Evolutionary conservation across 2,888 invertebrate species (phyloP).

Genomic region (Mesoligia furuncula): DNA sequence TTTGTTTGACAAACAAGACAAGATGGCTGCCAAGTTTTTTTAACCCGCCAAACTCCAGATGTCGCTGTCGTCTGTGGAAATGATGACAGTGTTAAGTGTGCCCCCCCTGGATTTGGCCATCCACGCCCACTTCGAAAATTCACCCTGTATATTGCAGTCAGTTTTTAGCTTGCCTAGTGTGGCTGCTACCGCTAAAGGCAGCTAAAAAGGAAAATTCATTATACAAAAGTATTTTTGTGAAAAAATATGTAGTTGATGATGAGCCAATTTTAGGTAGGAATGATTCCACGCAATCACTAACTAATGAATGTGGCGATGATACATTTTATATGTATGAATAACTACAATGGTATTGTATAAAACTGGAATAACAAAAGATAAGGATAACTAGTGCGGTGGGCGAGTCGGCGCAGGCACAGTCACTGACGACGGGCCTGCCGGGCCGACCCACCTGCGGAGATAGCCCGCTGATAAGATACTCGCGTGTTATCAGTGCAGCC

Average conservation of each 20-base stretch:
- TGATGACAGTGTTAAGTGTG: too few species aligned
- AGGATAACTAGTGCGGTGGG: not conserved
- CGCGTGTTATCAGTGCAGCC: slow-evolving; percentile 24
- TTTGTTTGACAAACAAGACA: too few species aligned
- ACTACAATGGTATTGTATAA: slow-evolving; percentile 1
- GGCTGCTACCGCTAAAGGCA: not conserved
- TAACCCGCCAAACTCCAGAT: too few species aligned
- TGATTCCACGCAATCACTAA: slow-evolving; percentile 6
- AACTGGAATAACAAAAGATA: slow-evolving; percentile 32
- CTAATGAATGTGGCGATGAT: slow-evolving; percentile 6
- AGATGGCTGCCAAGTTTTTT: too few species aligned
- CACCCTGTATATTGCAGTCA: too few species aligned
- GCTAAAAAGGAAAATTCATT: not conserved
- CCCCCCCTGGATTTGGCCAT: too few species aligned
- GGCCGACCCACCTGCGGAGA: slow-evolving; percentile 35
- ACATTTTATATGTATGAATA: slow-evolving; percentile 26
- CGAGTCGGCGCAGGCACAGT: slow-evolving; percentile 1
- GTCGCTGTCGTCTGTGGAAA: too few species aligned
- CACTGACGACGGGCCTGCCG: slow-evolving; percentile 12
- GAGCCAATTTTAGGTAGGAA: not conserved
- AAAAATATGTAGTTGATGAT: not conserved
- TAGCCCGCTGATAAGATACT: slow-evolving; percentile 49
- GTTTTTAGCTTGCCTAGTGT: not conserved
- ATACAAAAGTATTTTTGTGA: not conserved
- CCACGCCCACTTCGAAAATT: too few species aligned